phyloP scores from a whole-genome alignment of 2,888 invertebrate species.

The Conus canariensis region DNA sequence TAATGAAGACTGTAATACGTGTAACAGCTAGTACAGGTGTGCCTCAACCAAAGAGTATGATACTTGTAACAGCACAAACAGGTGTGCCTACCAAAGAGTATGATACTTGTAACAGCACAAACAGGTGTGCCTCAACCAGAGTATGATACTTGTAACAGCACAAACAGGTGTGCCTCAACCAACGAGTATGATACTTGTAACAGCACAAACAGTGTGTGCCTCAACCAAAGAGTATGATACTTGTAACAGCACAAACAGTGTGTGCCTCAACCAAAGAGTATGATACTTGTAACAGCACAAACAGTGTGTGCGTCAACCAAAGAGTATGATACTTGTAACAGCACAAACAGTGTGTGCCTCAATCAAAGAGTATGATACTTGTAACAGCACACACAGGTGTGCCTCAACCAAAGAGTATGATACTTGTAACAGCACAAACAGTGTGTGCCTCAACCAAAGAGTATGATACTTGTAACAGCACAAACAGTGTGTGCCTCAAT shows the following conservation, averaged over 20 bases:
- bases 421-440: no score
- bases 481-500: constrained; percentile 50
- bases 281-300: constrained; percentile 51
- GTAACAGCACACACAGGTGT: constrained; percentile 29
- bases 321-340: constrained; percentile 54
- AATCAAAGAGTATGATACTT: constrained; percentile 51
- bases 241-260: no score
- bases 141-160: constrained; percentile 27
- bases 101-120: no score
- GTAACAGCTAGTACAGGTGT: no score
- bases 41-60: constrained; percentile 35
- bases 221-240: no score
- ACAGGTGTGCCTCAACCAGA: constrained; percentile 52
- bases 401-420: constrained; percentile 54
- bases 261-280: not conserved
- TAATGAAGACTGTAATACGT: no score
- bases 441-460: constrained; percentile 55
- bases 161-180: constrained; percentile 51
- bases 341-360: constrained; percentile 57
- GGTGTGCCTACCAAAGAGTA: constrained; percentile 55
- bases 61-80: no score
- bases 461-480: constrained; percentile 27
- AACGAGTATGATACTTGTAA: constrained; percentile 42
- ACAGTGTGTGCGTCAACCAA: constrained; percentile 58
- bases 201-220: no score